phyloP scores from a whole-genome alignment of 2,113 vertebrate genomes.

The Myxocyprinus asiaticus region DNA sequence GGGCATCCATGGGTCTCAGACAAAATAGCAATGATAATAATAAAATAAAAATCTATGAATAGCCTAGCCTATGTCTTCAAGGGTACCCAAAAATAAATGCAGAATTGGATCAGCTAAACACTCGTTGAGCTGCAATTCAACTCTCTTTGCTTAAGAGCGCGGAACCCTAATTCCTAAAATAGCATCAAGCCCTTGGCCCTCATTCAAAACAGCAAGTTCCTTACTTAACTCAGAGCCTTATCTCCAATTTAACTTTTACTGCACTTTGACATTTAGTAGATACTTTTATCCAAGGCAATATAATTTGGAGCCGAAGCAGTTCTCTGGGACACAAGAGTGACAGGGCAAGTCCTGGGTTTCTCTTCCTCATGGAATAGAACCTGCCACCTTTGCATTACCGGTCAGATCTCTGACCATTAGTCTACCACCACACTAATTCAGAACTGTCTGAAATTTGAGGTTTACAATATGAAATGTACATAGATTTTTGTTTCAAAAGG shows the following conservation, averaged over 20 bases:
- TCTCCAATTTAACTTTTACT: background rate
- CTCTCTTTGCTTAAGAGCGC: background rate
- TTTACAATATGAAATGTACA: background rate
- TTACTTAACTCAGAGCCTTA: background rate
- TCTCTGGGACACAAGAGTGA: background rate
- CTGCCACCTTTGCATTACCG: background rate
- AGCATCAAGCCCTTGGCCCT: background rate
- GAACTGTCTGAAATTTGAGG: background rate
- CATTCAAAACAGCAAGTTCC: background rate
- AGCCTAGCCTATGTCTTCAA: background rate
- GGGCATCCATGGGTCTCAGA: background rate
- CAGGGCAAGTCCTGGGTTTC: background rate
- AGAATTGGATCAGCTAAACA: too few species aligned
- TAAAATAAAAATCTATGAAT: background rate
- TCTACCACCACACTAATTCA: background rate
- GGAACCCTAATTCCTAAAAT: background rate
- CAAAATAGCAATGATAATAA: background rate
- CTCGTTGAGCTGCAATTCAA: too few species aligned
- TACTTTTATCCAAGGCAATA: background rate
- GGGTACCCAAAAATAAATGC: too few species aligned
- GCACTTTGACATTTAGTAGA: slow-evolving; percentile 1
- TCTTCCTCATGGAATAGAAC: background rate
- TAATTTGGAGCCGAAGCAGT: background rate
- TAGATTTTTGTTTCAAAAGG: background rate
- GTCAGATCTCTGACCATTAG: background rate